A percentile compares a stretch with the other conserved stretches of the same genome.
These are phyloP conservation scores for Stomatorhinus walkeri DNA, from an alignment of 2,797 vertebrate species.

Conservation along the genomic window DNA sequence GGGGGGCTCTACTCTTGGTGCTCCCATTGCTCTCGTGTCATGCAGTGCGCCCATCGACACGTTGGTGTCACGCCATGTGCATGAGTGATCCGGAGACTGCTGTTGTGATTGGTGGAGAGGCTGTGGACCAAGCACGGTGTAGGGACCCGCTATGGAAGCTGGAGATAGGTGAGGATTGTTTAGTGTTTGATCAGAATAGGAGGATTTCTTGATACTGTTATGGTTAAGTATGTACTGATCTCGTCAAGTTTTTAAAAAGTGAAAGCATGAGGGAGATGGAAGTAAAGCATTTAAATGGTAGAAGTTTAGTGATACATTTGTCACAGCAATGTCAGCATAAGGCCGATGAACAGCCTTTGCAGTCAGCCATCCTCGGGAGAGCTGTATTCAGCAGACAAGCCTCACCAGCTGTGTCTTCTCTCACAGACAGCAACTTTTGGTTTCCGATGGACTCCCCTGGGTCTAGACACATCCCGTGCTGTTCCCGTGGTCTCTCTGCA, in stretches of 20 bases:
- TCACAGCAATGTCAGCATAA: neutral
- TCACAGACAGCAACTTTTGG: slow-evolving; percentile 77
- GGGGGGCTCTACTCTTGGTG: neutral
- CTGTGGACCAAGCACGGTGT: slow-evolving; percentile 52
- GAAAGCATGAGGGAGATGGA: neutral
- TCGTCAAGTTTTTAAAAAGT: neutral
- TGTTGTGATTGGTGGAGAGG: slow-evolving; percentile 76
- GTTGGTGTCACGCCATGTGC: slow-evolving; percentile 79
- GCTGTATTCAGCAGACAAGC: neutral
- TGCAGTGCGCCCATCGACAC: slow-evolving; percentile 67
- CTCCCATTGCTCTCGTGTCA: neutral
- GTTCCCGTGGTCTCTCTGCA: slow-evolving; percentile 70
- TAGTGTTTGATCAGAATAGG: neutral
- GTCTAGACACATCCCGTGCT: slow-evolving; percentile 47
- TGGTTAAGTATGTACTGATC: neutral
- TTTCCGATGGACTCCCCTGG: slow-evolving; percentile 63
- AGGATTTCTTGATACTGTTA: neutral
- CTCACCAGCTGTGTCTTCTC: slow-evolving; percentile 1
- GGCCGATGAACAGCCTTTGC: neutral
- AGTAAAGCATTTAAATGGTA: neutral
- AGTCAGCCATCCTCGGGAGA: neutral
- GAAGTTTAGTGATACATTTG: neutral
- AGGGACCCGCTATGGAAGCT: slow-evolving; percentile 73
- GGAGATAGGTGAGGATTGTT: slow-evolving; percentile 65
- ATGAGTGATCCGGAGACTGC: slow-evolving; percentile 71